Conservation (phyloP, 2,113 vertebrate species). For the Romanogobio albipinnatus region DNA sequence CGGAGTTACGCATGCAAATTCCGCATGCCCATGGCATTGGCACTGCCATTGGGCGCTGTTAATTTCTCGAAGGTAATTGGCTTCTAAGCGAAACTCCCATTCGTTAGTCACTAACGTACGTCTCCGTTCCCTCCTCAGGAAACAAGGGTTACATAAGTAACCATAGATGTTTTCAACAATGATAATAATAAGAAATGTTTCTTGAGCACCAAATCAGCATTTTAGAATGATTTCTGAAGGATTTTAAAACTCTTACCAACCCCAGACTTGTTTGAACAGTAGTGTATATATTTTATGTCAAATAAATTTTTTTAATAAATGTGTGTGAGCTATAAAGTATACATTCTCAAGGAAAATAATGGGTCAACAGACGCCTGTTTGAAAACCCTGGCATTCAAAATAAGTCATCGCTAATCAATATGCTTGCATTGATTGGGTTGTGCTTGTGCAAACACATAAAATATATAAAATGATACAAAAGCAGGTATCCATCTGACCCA, state of each 20-base stretch:
- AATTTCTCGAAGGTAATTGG: no score
- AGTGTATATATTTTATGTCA: neutral
- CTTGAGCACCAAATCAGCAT: neutral
- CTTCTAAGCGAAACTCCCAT: no score
- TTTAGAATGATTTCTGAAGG: neutral
- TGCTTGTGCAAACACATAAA: conserved; percentile 3
- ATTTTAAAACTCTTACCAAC: no score
- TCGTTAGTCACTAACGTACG: no score
- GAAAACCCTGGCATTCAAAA: neutral
- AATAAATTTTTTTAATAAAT: neutral
- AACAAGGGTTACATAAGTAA: no score
- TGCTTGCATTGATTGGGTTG: no score
- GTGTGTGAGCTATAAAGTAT: neutral
- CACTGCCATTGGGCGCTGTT: no score
- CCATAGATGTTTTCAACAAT: no score
- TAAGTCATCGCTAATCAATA: neutral
- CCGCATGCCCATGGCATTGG: no score
- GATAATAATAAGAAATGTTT: neutral
- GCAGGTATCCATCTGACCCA: conserved; percentile 67
- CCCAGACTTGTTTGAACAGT: neutral
- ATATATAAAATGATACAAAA: neutral
- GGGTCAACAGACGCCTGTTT: neutral
- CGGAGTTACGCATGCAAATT: no score
- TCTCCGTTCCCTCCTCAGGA: no score
- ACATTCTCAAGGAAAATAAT: neutral